Evolutionary conservation across 1,140 invertebrate genomes (phyloP).

Genomic region (Drosophila truncata): DNA sequence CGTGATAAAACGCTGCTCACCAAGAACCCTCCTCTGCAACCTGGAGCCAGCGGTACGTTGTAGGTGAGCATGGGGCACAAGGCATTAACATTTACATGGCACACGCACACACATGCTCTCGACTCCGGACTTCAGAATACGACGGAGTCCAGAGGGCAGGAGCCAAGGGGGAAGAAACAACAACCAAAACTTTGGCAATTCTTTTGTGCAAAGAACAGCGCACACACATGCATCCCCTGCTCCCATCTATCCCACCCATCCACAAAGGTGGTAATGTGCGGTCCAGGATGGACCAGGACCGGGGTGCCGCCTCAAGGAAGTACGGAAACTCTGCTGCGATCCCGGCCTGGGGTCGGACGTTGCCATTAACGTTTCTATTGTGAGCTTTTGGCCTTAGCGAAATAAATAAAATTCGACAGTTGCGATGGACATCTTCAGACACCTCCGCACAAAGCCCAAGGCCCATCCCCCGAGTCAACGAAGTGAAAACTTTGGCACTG

Average conservation of each 20-base stretch:
- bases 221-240: slow-evolving; percentile 15
- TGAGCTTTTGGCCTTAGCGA: slow-evolving; percentile 81
- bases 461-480: slow-evolving; percentile 2
- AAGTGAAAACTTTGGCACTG: slow-evolving; percentile 32
- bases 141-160: slow-evolving; percentile 5
- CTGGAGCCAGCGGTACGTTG: slow-evolving; percentile 47
- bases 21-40: slow-evolving; percentile 32
- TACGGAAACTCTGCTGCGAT: slow-evolving; percentile 74
- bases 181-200: slow-evolving; percentile 77
- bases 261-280: slow-evolving; percentile 52
- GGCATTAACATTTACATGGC: slow-evolving; percentile 83
- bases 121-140: neutral
- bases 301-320: slow-evolving; percentile 67
- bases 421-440: slow-evolving; percentile 64
- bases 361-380: slow-evolving; percentile 83
- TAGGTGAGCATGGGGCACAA: slow-evolving; percentile 73
- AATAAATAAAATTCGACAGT: slow-evolving; percentile 83
- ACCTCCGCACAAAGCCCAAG: slow-evolving; percentile 25
- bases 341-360: slow-evolving; percentile 37
- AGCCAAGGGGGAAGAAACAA: slow-evolving; percentile 51
- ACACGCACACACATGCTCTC: slow-evolving; percentile 51
- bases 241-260: slow-evolving; percentile 29
- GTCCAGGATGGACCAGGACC: slow-evolving; percentile 40
- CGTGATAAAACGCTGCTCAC: slow-evolving; percentile 78
- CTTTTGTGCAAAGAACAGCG: slow-evolving; percentile 59